Evolutionary conservation across 92 coral and sea anemone genomes (phyloP).

Genomic region (Porites divaricata): DNA sequence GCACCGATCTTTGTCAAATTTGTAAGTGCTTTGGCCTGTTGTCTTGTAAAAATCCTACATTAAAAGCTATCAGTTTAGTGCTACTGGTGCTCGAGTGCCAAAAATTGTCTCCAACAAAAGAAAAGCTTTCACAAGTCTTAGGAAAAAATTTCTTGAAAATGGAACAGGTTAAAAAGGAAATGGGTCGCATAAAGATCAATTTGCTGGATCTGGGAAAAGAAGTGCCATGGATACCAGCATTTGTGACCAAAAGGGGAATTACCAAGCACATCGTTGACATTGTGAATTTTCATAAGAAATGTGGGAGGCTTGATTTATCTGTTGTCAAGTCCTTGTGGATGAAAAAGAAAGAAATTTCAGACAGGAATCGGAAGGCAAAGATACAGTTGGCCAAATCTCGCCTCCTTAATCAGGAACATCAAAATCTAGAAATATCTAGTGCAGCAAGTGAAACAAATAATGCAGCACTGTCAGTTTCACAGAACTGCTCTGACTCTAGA

Average conservation of each 20-base stretch:
- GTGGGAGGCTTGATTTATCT: constrained; percentile 34
- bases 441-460: neutral
- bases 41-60: neutral
- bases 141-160: constrained; percentile 11
- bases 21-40: constrained; percentile 20
- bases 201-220: constrained; percentile 65
- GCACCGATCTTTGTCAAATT: constrained; percentile 51
- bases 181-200: neutral
- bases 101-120: constrained; percentile 1
- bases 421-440: neutral
- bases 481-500: neutral
- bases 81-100: constrained; percentile 43
- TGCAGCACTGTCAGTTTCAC: neutral
- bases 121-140: constrained; percentile 40
- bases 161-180: neutral
- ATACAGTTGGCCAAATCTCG: constrained; percentile 63
- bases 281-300: constrained; percentile 58
- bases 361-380: constrained; percentile 30
- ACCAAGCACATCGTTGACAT: constrained; percentile 51
- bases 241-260: constrained; percentile 38
- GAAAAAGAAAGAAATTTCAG: constrained; percentile 46
- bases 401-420: constrained; percentile 24
- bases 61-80: constrained; percentile 33
- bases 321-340: constrained; percentile 50
- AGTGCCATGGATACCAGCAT: constrained; percentile 74